These are phyloP conservation scores for Drosophila carrolli DNA, from an alignment of 1,140 invertebrate species.

Conservation along the genomic window DNA sequence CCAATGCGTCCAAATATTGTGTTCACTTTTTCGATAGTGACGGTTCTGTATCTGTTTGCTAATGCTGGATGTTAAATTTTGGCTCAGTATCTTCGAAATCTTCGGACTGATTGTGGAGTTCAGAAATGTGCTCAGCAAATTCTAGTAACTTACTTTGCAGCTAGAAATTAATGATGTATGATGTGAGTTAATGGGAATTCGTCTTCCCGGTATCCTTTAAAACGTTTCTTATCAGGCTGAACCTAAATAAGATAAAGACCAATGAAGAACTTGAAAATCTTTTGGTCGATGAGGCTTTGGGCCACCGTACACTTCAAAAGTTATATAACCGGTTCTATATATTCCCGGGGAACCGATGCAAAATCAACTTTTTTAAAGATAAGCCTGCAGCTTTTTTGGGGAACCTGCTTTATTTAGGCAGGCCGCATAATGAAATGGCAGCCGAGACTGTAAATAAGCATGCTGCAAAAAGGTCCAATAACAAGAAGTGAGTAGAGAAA, in stretches of 20 bases:
- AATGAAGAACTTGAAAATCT: background rate
- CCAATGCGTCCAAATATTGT: background rate
- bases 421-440: background rate
- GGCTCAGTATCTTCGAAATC: no score
- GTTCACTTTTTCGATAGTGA: no score
- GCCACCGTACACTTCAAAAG: background rate
- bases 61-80: no score
- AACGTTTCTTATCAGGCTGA: no score
- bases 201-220: no score
- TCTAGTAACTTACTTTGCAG: no score
- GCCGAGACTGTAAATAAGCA: background rate
- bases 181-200: no score
- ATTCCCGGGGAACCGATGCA: constrained; percentile 4
- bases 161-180: no score
- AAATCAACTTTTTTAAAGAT: background rate
- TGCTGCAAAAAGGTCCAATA: background rate
- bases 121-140: no score
- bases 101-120: no score
- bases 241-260: no score
- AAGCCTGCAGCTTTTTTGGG: background rate
- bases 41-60: background rate
- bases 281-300: background rate
- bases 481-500: background rate
- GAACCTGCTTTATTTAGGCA: background rate
- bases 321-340: constrained; percentile 31